phyloP scores from a whole-genome alignment of 2,113 vertebrate species.

The Amphilophus citrinellus region DNA sequence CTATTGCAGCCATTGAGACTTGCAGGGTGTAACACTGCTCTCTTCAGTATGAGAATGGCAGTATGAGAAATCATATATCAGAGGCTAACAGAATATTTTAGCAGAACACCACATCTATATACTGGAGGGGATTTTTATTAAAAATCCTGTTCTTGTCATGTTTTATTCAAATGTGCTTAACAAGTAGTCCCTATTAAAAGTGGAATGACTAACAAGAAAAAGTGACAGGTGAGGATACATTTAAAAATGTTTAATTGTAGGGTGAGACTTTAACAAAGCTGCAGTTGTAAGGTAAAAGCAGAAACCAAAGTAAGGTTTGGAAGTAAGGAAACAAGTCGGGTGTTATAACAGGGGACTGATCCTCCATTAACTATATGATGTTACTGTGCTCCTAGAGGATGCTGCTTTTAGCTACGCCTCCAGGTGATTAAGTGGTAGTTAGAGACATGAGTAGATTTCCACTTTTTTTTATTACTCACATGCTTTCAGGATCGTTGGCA shows the following conservation, averaged over 20 bases:
- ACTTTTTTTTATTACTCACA: slow-evolving; percentile 19
- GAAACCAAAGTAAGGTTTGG: slow-evolving; percentile 26
- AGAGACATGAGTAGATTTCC: slow-evolving; percentile 25
- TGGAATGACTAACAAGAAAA: neutral
- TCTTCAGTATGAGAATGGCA: neutral
- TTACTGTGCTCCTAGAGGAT: slow-evolving; percentile 22
- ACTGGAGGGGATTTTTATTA: slow-evolving; percentile 47
- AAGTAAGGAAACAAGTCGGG: neutral
- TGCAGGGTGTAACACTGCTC: neutral
- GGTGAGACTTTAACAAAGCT: slow-evolving; percentile 22
- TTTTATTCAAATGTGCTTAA: slow-evolving; percentile 59
- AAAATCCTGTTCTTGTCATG: slow-evolving; percentile 35
- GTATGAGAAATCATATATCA: slow-evolving; percentile 18
- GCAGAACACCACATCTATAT: neutral
- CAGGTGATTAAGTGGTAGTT: slow-evolving; percentile 10
- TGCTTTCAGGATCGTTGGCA: neutral
- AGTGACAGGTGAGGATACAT: slow-evolving; percentile 13
- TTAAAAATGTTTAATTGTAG: slow-evolving; percentile 42
- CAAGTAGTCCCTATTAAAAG: slow-evolving; percentile 7
- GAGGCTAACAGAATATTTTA: slow-evolving; percentile 38
- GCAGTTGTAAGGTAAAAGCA: slow-evolving; percentile 35
- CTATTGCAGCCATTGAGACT: neutral
- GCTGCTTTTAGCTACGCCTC: slow-evolving; percentile 28
- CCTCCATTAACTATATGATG: slow-evolving; percentile 18
- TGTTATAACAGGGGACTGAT: slow-evolving; percentile 27